A percentile compares a stretch with the other conserved stretches of the same genome.
These are phyloP conservation scores for Orchesella flavescens DNA, from an alignment of 2,888 invertebrate species.

Conservation along the genomic window DNA sequence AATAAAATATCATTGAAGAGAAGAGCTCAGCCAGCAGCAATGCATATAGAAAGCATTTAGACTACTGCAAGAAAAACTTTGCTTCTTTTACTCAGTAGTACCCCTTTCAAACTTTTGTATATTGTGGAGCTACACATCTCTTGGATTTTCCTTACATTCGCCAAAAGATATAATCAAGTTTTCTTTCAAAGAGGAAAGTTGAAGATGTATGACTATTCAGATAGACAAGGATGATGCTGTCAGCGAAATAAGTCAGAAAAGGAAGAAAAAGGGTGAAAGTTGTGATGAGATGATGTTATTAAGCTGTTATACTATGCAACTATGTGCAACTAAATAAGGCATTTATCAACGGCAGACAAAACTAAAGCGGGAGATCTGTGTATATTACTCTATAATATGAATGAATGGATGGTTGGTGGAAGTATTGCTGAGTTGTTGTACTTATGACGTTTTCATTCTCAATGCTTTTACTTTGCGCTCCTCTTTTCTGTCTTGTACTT, in stretches of 20 bases:
- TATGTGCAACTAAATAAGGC: not conserved
- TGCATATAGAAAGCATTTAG: not conserved
- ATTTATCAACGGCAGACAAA: slow-evolving; percentile 24
- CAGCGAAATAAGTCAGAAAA: slow-evolving; percentile 14
- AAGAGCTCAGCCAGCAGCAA: not conserved
- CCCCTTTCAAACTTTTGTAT: not conserved
- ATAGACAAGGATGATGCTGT: not conserved
- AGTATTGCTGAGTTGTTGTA: too few species aligned
- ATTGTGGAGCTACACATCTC: not conserved
- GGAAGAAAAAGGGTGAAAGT: slow-evolving; percentile 22
- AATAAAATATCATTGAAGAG: slow-evolving; percentile 6
- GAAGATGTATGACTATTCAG: not conserved
- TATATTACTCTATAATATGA: too few species aligned
- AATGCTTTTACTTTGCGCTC: too few species aligned
- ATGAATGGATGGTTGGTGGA: too few species aligned
- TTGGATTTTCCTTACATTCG: not conserved
- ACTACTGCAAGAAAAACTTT: not conserved
- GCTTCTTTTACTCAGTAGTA: not conserved
- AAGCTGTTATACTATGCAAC: slow-evolving; percentile 9
- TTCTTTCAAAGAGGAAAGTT: slow-evolving; percentile 1
- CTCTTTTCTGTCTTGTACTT: too few species aligned
- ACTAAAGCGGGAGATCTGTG: not conserved
- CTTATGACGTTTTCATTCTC: too few species aligned
- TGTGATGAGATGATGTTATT: slow-evolving; percentile 18
- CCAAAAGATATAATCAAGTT: slow-evolving; percentile 15